Evolutionary conservation across 2,113 vertebrate genomes (phyloP).

Genomic region (Candoia aspera): DNA sequence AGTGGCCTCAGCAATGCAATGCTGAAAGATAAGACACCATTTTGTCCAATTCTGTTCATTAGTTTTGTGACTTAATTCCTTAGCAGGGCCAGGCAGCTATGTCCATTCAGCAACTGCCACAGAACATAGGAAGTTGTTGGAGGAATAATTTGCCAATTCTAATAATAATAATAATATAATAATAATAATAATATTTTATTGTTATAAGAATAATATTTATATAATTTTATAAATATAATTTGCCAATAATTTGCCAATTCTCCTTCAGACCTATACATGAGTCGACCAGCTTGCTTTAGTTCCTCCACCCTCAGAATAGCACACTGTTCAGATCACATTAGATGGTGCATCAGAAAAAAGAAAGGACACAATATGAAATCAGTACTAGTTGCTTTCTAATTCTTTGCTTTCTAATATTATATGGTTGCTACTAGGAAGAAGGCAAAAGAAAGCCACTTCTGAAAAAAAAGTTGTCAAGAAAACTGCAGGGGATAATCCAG

Average conservation of each 20-base stretch:
- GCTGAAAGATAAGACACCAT: constrained; percentile 56
- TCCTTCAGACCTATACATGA: constrained; percentile 39
- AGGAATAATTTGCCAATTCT: constrained; percentile 25
- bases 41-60: constrained; percentile 57
- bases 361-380: background rate
- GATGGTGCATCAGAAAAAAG: background rate
- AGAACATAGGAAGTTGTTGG: constrained; percentile 32
- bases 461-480: no score
- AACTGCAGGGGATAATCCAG: no score
- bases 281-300: constrained; percentile 44
- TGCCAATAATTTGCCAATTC: constrained; percentile 46
- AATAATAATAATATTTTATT: no score
- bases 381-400: background rate
- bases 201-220: no score
- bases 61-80: constrained; percentile 67
- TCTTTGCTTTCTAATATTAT: background rate
- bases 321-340: background rate
- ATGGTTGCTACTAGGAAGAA: background rate
- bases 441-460: no score
- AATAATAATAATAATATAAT: no score
- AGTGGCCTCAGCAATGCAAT: no score
- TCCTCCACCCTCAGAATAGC: constrained; percentile 19
- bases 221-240: background rate
- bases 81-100: constrained; percentile 48
- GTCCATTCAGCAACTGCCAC: constrained; percentile 18